These are phyloP conservation scores for Epinotia brunnichana DNA, from an alignment of 2,888 invertebrate genomes.

Conservation along the genomic window DNA sequence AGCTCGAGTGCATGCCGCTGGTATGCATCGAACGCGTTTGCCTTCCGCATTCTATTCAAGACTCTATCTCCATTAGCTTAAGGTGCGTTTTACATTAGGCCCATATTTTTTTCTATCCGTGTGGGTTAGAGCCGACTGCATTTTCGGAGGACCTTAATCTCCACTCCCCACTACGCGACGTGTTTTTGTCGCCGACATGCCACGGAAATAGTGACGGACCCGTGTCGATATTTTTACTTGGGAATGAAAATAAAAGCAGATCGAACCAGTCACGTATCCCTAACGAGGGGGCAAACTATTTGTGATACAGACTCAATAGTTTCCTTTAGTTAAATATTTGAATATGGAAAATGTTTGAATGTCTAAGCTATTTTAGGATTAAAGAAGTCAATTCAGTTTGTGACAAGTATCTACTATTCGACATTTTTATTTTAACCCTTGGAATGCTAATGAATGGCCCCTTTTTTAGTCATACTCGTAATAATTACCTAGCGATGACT, in stretches of 20 bases:
- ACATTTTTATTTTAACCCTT: not conserved
- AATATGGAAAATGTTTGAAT: not conserved
- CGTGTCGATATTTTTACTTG: constrained; percentile 57
- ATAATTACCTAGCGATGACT: not conserved
- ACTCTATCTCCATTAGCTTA: constrained; percentile 58
- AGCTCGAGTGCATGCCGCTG: constrained; percentile 66
- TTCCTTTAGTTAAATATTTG: constrained; percentile 21
- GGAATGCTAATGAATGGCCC: too few relatives aligned
- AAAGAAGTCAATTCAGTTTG: not conserved
- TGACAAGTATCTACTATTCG: not conserved
- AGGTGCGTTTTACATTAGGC: constrained; percentile 56
- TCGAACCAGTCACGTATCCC: constrained; percentile 37
- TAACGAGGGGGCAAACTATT: constrained; percentile 42
- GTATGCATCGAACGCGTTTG: constrained; percentile 56
- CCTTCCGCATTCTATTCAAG: constrained; percentile 50
- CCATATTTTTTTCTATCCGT: constrained; percentile 57
- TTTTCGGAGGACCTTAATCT: constrained; percentile 77
- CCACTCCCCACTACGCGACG: constrained; percentile 66
- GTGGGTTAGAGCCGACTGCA: constrained; percentile 73
- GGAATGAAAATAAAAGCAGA: constrained; percentile 43
- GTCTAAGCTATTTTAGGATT: not conserved
- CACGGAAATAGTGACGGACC: constrained; percentile 65
- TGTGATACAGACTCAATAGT: constrained; percentile 37
- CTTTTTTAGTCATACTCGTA: too few relatives aligned
- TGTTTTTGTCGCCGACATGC: constrained; percentile 77